These are phyloP conservation scores for Drosophila quadrilineata DNA, from an alignment of 1,140 invertebrate genomes.

Conservation along the genomic window DNA sequence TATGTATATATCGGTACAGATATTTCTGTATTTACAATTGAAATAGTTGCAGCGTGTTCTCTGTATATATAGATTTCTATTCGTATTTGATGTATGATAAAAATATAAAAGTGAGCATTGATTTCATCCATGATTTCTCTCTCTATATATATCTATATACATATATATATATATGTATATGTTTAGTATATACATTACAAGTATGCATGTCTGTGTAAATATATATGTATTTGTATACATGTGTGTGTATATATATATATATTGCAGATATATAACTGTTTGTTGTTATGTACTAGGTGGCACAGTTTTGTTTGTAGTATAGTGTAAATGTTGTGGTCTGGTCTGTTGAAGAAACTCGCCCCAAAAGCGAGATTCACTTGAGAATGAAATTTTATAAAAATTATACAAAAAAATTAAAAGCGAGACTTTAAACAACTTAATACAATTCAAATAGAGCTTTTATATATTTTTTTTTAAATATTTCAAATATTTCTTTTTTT, in stretches of 20 bases:
- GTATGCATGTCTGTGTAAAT: constrained; percentile 35
- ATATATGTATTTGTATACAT: no score
- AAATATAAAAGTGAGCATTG: constrained; percentile 77
- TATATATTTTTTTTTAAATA: constrained; percentile 18
- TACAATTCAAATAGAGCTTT: not conserved
- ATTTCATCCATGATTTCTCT: constrained; percentile 38
- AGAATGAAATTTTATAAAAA: not conserved
- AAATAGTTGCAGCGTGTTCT: no score
- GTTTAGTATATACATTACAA: constrained; percentile 44
- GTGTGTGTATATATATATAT: constrained; percentile 59
- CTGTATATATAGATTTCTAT: constrained; percentile 29
- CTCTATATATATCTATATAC: constrained; percentile 11
- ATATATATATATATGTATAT: constrained; percentile 1
- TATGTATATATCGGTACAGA: not conserved
- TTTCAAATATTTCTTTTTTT: constrained; percentile 14
- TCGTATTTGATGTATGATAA: constrained; percentile 61
- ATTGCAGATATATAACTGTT: constrained; percentile 73
- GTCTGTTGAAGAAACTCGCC: constrained; percentile 11
- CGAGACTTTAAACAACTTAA: constrained; percentile 47
- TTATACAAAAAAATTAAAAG: constrained; percentile 40
- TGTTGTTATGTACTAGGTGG: constrained; percentile 79
- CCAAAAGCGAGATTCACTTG: no score
- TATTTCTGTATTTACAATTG: no score
- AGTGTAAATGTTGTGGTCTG: constrained; percentile 47
- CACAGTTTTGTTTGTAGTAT: constrained; percentile 59